These are phyloP conservation scores for Megaceryle torquata DNA, from an alignment of 2,113 vertebrate species.

Conservation along the genomic window DNA sequence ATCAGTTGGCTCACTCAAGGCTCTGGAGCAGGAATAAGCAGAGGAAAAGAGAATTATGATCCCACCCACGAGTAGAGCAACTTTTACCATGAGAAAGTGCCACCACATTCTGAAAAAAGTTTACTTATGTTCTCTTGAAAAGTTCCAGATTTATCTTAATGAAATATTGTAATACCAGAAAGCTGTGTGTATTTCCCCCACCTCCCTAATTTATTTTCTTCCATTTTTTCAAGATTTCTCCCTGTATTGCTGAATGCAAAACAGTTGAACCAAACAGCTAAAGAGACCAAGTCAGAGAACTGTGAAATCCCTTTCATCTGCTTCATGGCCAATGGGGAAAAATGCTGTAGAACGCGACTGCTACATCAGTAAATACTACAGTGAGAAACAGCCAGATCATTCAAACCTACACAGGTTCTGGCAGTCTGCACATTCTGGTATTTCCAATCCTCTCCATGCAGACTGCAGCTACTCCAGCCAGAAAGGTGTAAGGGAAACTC, in stretches of 20 bases:
- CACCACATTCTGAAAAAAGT: background rate
- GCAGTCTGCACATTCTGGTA: background rate
- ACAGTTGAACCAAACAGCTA: background rate
- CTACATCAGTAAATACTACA: background rate
- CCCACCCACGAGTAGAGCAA: background rate
- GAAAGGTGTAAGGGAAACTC: background rate
- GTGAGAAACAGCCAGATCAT: background rate
- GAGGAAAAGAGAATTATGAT: background rate
- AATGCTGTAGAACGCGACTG: background rate
- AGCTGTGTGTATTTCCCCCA: too few species aligned
- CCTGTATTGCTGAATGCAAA: background rate
- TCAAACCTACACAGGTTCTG: background rate
- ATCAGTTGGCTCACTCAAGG: background rate
- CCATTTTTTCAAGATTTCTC: background rate
- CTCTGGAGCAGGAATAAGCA: background rate
- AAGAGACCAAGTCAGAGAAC: background rate
- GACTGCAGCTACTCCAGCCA: background rate
- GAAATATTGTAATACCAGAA: background rate
- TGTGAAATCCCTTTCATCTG: background rate
- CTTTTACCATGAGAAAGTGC: background rate
- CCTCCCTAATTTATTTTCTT: background rate
- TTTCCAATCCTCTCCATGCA: background rate
- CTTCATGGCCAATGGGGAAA: background rate
- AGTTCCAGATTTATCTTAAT: background rate
- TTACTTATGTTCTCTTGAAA: background rate